Base-by-base conservation (phyloP, 2,113 vertebrate genomes). In the Oncorhynchus keta region DNA sequence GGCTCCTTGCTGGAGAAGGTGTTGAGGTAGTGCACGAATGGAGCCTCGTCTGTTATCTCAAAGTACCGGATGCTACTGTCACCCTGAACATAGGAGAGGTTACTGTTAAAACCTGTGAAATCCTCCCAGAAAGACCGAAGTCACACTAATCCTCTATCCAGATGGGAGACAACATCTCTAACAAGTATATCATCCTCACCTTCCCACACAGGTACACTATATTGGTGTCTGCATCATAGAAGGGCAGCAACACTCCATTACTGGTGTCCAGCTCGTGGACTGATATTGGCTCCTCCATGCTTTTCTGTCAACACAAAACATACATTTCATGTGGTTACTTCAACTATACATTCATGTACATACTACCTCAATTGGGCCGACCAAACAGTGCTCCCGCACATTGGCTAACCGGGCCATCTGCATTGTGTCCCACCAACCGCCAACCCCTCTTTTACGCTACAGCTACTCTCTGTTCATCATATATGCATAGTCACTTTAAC, bases 21-120 rank as follows among this genome's bases (percentile, higher is more conserved):
- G 92, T 94, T 99, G 94, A 99, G 97, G 95, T 97, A 99, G 94
- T 99, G 98, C 83, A 99, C 97, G 0, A 94, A 99, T 0, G 98
- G 98, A 0, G 97, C 95, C 82, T 99, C 98, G 0, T 98, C 97
- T 0, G 97, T 99, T 93, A 99, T 97, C 93, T 99, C 98, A 35
- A 99, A 99, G 87, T 99, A 99, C 83, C 97, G 96, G 82, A 99
- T 99, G 89, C 97, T 98, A 95, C 98, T 99, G 95, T 99, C 98
- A 0, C 98, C 98, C 97, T 99, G 87, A 78, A 72, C 81, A 0
- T 0, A 57, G 49, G 59, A 80, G 4, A 71, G 68, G 1, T 32
- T 28, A 13, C 7, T 11, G 39, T 45, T 45, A 11, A 11, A 2
- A 70, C 26, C 11, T 1, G 22, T 24, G 20, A 20, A 57, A 57